Conservation (phyloP, 2,888 invertebrate genomes). For the Idaea aversata region DNA sequence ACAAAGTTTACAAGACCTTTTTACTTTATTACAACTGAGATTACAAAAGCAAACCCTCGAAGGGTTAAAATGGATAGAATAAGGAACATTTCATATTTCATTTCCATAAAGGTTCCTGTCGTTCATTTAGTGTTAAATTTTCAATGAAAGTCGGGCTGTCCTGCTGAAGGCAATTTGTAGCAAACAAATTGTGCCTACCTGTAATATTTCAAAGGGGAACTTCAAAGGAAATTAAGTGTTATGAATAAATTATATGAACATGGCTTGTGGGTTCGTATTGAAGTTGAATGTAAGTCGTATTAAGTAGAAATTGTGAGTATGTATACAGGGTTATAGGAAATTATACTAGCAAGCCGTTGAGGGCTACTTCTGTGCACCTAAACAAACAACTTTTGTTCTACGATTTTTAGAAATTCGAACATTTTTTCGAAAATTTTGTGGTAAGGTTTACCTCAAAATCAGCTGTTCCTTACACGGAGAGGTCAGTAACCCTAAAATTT, state of each 20-base stretch:
- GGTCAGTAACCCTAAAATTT: no score
- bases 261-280: not conserved
- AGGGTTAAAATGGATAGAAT: not conserved
- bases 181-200: constrained; percentile 22
- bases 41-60: not conserved
- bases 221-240: constrained; percentile 24
- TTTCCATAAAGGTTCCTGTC: not conserved
- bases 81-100: not conserved
- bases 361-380: no score
- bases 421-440: no score
- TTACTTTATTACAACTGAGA: not conserved
- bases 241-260: constrained; percentile 23
- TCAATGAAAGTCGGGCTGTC: not conserved
- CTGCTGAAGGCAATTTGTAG: constrained; percentile 10
- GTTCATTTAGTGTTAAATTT: not conserved
- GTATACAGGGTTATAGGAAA: no score
- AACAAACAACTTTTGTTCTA: no score
- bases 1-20: not conserved
- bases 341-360: no score
- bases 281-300: not conserved
- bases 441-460: no score
- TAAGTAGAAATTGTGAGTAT: no score
- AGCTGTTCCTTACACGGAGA: no score
- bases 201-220: constrained; percentile 27
- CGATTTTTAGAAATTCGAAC: no score